Evolutionary conservation across 2,888 invertebrate species (phyloP).

Genomic region (Polylopha cassiicola): DNA sequence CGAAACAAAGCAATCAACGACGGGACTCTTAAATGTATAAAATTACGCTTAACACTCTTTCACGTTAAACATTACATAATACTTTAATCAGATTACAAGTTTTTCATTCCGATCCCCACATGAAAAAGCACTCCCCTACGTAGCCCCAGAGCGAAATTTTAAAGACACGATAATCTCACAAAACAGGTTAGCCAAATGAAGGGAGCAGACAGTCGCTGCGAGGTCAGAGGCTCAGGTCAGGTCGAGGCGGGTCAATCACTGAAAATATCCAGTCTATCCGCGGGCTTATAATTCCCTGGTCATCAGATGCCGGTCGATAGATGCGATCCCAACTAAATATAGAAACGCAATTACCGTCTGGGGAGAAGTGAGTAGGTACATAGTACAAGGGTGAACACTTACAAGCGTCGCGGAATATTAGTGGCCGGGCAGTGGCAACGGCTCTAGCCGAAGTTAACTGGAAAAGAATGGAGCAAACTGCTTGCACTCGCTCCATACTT

Average conservation of each 20-base stretch:
- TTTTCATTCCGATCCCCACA: too few relatives aligned
- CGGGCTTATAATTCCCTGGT: conserved; percentile 31
- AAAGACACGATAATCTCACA: conserved; percentile 26
- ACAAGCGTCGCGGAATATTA: conserved; percentile 37
- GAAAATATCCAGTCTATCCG: conserved; percentile 64
- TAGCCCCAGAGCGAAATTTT: conserved; percentile 5
- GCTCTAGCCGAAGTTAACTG: conserved; percentile 33
- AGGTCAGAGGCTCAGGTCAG: conserved; percentile 66
- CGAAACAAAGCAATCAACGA: too few relatives aligned
- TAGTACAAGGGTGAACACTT: conserved; percentile 37
- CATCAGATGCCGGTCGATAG: conserved; percentile 25
- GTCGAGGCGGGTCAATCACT: conserved; percentile 50
- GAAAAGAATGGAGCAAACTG: conserved; percentile 50
- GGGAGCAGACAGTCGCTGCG: conserved; percentile 57
- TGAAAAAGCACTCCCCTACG: conserved; percentile 5
- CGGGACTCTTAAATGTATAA: too few relatives aligned
- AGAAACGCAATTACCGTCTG: conserved; percentile 43
- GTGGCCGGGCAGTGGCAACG: conserved; percentile 36
- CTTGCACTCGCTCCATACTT: conserved; percentile 45
- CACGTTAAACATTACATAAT: too few relatives aligned
- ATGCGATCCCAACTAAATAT: conserved; percentile 43
- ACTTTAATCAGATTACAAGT: too few relatives aligned
- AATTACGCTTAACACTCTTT: too few relatives aligned
- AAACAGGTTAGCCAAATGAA: conserved; percentile 65
- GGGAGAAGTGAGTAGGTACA: conserved; percentile 35